phyloP scores from a whole-genome alignment of 2,797 vertebrate species.

The Chaetophractus vellerosus region DNA sequence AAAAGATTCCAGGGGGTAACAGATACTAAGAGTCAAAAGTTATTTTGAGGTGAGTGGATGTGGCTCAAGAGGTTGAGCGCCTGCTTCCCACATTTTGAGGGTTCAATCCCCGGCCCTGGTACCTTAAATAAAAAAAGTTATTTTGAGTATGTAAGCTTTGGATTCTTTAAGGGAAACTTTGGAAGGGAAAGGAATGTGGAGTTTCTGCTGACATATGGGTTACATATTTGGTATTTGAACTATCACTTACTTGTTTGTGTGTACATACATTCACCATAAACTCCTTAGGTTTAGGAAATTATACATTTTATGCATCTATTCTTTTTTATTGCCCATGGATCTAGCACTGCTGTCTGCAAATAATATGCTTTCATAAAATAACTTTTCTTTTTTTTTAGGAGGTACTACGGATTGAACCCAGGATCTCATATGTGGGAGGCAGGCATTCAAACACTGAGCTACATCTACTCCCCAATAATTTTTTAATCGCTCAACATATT shows the following conservation, averaged over 20 bases:
- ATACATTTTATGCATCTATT: background rate
- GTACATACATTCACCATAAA: background rate
- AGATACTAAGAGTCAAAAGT: slow-evolving; percentile 4
- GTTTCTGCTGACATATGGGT: slow-evolving; percentile 36
- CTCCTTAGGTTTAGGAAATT: background rate
- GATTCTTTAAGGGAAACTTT: slow-evolving; percentile 34
- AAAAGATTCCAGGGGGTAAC: background rate
- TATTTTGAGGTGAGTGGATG: background rate
- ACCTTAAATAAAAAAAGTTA: background rate
- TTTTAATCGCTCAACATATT: slow-evolving; percentile 4
- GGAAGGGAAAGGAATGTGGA: slow-evolving; percentile 23
- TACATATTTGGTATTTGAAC: slow-evolving; percentile 44
- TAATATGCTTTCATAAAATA: background rate
- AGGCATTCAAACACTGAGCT: too few species aligned
- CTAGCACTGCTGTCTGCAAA: background rate
- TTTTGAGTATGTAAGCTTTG: background rate
- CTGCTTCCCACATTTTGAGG: too few species aligned
- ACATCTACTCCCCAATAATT: too few species aligned
- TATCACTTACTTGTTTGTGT: background rate
- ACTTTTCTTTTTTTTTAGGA: background rate
- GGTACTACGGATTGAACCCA: too few species aligned
- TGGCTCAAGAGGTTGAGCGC: too few species aligned
- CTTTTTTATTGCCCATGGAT: background rate
- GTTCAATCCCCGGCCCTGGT: too few species aligned
- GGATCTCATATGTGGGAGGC: too few species aligned